phyloP scores from a whole-genome alignment of 2,797 vertebrate genomes.

The Zenarchopterus dispar region DNA sequence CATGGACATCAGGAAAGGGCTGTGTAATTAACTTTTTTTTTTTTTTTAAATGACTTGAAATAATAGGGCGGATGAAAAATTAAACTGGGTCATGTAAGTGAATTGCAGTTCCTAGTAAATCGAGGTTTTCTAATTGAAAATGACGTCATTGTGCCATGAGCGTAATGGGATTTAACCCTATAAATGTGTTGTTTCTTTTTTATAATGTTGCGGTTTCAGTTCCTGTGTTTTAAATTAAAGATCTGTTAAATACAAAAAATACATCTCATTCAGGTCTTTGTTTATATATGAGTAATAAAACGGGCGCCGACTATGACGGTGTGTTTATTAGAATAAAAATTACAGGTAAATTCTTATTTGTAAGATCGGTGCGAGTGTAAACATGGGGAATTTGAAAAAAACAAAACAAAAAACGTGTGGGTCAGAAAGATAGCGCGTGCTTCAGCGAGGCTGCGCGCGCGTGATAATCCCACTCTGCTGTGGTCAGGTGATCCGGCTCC shows the following conservation, averaged over 20 bases:
- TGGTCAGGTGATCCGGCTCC: conserved; percentile 79
- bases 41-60: conserved; percentile 52
- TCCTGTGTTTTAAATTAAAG: conserved; percentile 42
- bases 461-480: conserved; percentile 49
- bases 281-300: no score
- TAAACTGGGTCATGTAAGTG: neutral
- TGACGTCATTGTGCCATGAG: conserved; percentile 20
- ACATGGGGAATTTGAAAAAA: neutral
- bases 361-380: no score
- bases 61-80: conserved; percentile 6
- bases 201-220: conserved; percentile 9
- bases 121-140: neutral
- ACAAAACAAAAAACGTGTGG: neutral
- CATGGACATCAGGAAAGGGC: conserved; percentile 19
- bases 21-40: conserved; percentile 3
- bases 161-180: conserved; percentile 30
- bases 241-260: no score
- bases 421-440: conserved; percentile 7
- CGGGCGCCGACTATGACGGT: no score
- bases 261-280: no score
- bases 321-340: no score
- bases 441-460: neutral
- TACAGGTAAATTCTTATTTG: no score
- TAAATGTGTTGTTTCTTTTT: conserved; percentile 11
- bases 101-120: no score